Base-by-base conservation (phyloP, 2,113 vertebrate genomes). In the Acanthisitta chloris region DNA sequence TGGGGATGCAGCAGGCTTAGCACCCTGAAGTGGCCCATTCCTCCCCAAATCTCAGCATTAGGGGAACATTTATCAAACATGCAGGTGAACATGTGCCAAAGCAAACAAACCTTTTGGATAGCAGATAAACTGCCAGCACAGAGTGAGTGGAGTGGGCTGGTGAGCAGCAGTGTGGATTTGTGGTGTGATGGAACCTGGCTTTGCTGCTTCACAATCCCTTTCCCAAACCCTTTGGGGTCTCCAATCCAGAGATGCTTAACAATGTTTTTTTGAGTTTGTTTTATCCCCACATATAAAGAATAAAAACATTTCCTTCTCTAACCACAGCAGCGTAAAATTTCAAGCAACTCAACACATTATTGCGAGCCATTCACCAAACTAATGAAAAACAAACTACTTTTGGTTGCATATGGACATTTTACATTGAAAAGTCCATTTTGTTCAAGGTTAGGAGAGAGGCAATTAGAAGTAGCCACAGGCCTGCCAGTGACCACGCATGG, bases 1-100 rank as follows among this genome's bases (percentile, higher is more conserved):
- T 5, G 9, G 61, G 83, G 70, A 29, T 54, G 34, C 48, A 66
- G 29, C 26, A 28, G 40, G 61, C 6, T 73, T 5, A 19, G 42
- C 0, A 4, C 40, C 26, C 46, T 62, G 26, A 86, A 83, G 33
- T 1, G 2, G 19, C 21, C 25, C 10, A 7, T 67, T 40, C 15
- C 29, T 73, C 17, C 20, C 20, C n/a, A 57, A 4, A 34, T 19
- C 38, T 65, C 58, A n/a, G 8, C 10, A 15, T 16, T 0, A 2
- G 21, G 11, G 69, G 48, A 45, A 16, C 4, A 2, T 20, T 62
- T 90, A 49, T 79, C 0, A 4, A 20, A 33, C 0, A 0, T 1
- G 0, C 36, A 61, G 38, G 59, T 45, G 45, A 65, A 34, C 0
- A 2, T 3, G 14, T 66, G 90, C 61, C 76, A 93, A 81, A 70